Percentiles rank a stretch among this genome's conserved stretches.
Conservation (phyloP, 2,113 vertebrate genomes). For the Coregonus clupeaformis region DNA sequence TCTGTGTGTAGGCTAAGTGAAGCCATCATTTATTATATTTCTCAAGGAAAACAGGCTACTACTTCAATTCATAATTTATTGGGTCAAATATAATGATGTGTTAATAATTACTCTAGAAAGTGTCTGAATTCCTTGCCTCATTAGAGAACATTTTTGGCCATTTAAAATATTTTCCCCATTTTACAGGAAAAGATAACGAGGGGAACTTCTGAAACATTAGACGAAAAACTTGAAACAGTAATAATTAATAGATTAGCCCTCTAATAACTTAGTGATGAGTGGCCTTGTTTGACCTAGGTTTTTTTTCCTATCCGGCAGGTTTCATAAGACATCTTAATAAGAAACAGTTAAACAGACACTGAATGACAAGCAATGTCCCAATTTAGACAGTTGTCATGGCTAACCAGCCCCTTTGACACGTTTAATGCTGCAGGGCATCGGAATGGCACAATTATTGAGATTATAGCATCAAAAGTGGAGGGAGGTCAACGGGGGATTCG, state of each 20-base stretch:
- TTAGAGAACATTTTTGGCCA: background rate
- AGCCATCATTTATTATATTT: background rate
- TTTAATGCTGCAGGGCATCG: background rate
- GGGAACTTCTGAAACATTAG: background rate
- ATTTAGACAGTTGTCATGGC: background rate
- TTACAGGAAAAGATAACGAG: background rate
- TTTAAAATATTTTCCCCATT: background rate
- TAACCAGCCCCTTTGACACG: background rate
- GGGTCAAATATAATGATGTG: background rate
- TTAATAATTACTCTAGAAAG: background rate
- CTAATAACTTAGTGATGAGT: background rate
- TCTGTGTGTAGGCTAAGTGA: background rate
- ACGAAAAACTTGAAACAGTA: background rate
- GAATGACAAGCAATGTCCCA: background rate
- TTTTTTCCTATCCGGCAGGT: background rate
- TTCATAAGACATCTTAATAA: constrained; percentile 1
- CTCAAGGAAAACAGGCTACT: background rate
- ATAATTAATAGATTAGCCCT: background rate
- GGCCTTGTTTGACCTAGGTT: background rate
- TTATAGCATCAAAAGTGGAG: background rate
- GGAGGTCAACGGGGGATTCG: background rate
- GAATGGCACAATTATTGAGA: constrained; percentile 2
- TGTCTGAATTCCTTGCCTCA: background rate
- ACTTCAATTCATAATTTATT: background rate
- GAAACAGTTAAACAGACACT: background rate